A percentile compares a stretch with the other conserved stretches of the same genome.
These are phyloP conservation scores for Ceratosolen solmsi DNA, from an alignment of 1,140 invertebrate genomes.

Conservation along the genomic window DNA sequence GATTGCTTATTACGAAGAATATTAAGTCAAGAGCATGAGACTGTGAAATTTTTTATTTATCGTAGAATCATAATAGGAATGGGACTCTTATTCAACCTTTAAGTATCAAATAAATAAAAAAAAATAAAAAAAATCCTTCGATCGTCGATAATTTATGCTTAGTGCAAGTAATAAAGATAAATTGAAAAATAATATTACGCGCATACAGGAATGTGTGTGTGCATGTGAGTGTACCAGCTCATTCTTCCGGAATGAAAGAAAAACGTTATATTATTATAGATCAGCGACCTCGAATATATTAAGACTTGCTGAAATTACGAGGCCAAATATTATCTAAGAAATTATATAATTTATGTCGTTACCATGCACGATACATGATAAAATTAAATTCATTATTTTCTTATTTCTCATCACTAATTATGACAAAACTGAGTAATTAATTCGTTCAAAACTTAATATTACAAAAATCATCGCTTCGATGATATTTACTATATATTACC, in stretches of 20 bases:
- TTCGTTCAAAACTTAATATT: too few species aligned
- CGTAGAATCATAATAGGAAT: neutral
- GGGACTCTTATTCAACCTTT: constrained; percentile 1
- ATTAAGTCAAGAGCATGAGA: neutral
- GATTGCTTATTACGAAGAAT: too few species aligned
- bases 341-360: constrained; percentile 2
- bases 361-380: neutral
- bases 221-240: neutral
- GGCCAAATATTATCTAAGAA: constrained; percentile 13
- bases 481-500: too few species aligned
- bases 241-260: constrained; percentile 3
- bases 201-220: neutral
- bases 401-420: too few species aligned
- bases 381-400: too few species aligned
- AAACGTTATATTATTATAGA: too few species aligned
- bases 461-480: too few species aligned
- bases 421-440: too few species aligned
- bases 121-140: too few species aligned
- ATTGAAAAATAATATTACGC: neutral
- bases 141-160: constrained; percentile 14
- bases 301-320: constrained; percentile 35
- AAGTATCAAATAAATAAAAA: constrained; percentile 12
- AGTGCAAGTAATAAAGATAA: constrained; percentile 13
- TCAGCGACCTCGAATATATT: neutral
- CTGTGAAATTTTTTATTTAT: neutral